A percentile compares a stretch with the other conserved stretches of the same genome.
These are phyloP conservation scores for Bucorvus abyssinicus DNA, from an alignment of 2,797 vertebrate species.

Conservation along the genomic window DNA sequence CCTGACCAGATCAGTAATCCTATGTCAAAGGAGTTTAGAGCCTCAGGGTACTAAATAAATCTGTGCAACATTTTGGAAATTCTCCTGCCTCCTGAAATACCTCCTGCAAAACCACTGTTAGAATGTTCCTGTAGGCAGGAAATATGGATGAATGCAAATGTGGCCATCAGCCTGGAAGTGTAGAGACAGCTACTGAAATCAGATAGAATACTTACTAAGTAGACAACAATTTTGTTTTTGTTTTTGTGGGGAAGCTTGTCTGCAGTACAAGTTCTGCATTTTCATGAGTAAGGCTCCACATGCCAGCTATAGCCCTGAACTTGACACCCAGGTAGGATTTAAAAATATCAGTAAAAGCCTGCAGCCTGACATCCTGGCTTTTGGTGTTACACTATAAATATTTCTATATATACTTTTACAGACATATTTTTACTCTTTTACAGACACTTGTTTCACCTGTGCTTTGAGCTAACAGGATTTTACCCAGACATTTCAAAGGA, in stretches of 20 bases:
- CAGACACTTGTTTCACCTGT: neutral
- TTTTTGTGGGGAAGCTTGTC: neutral
- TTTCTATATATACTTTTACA: neutral
- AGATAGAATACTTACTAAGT: neutral
- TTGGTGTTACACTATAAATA: neutral
- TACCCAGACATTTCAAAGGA: neutral
- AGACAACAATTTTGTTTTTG: neutral
- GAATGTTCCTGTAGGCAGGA: neutral
- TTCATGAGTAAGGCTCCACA: neutral
- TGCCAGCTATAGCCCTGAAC: neutral
- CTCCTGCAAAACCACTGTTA: neutral
- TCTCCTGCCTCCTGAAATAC: neutral
- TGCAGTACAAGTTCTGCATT: neutral
- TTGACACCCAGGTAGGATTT: neutral
- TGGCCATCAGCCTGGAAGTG: neutral
- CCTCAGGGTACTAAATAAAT: neutral
- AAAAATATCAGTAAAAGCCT: neutral
- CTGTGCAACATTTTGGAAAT: neutral
- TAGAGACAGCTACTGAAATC: neutral
- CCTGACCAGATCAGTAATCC: neutral
- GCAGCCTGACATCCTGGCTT: neutral
- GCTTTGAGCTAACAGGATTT: neutral
- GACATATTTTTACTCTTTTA: neutral
- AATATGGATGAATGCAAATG: neutral
- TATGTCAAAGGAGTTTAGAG: neutral